Base-by-base conservation (phyloP, 2,113 vertebrate genomes). In the Lampris incognitus region DNA sequence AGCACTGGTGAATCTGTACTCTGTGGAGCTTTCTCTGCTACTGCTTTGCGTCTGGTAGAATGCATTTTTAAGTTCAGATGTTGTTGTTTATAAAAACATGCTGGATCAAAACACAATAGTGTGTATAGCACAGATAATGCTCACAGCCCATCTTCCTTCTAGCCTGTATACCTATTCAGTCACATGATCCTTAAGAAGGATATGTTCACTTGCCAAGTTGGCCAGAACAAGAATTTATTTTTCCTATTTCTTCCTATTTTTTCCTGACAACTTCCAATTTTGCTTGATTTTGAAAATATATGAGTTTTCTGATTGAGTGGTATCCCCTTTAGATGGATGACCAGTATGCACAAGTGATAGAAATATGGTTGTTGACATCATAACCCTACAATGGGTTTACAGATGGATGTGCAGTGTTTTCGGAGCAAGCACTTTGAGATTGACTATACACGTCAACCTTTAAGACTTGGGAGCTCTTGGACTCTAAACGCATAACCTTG, bases 401-500 rank as follows among this genome's bases (percentile, higher is more conserved):
- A 64, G 69, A 87, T 85, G 48, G 76, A 84, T 87, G 77, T 62
- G 6, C 69, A 24, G 24, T 83, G 57, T 66, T 88, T 88, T 77
- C 82, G 78, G 56, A 81, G 64, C 84, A 80, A 87, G 81, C 74
- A 41, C 69, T 78, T 83, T 80, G 78, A 91, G 91, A 93, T 90
- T 83, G 86, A 90, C 82, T 85, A 81, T 72, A 59, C 74, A 76
- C 72, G 85, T 91, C 85, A 91, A 85, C 82, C 81, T 87, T 87
- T 88, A 86, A 81, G 84, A 90, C 85, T 79, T 76, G 80, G 78
- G 71, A 87, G 86, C 89, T 90, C 79, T 86, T 85, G 85, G 84
- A 78, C 91, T 87, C 85, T 81, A 83, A 89, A 87, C 76, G 78
- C 61, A 58, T 92, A 92, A 94, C 92, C 89, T 92, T 88, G 87